phyloP scores from a whole-genome alignment of 2,113 vertebrate species.

The Leucoraja erinaceus region DNA sequence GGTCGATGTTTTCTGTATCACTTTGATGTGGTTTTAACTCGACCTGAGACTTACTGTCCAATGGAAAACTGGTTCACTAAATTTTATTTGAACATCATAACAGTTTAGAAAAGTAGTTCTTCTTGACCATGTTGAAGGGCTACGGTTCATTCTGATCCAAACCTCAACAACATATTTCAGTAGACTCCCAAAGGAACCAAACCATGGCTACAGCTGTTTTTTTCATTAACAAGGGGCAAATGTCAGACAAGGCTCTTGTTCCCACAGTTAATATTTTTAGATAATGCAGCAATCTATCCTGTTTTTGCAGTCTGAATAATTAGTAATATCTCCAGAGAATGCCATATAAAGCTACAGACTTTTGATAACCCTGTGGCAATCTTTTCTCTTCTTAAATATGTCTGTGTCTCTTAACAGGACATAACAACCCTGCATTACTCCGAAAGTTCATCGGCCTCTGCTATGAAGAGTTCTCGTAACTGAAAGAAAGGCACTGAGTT shows the following conservation, averaged over 20 bases:
- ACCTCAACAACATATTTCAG: not conserved
- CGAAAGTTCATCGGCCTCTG: not conserved
- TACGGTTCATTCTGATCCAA: not conserved
- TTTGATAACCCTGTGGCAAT: not conserved
- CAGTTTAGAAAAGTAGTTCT: not conserved
- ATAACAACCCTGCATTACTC: not conserved
- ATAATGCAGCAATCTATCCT: not conserved
- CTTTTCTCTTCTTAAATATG: not conserved
- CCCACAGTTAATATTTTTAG: conserved; percentile 35
- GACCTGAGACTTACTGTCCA: not conserved
- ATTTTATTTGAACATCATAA: not conserved
- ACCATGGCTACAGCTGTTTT: not conserved
- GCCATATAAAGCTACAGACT: not conserved
- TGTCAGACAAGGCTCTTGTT: conserved; percentile 1
- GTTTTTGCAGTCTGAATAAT: not conserved
- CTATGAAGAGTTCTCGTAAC: not conserved
- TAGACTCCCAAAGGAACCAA: not conserved
- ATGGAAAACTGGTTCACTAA: not conserved
- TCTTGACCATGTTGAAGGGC: not conserved
- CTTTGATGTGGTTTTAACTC: not conserved
- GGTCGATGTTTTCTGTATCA: not conserved
- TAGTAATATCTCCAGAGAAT: not conserved
- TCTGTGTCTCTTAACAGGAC: not conserved
- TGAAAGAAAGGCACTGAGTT: not conserved
- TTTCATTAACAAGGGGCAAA: not conserved